Percentiles rank a stretch among this genome's conserved stretches.
Evolutionary conservation across 1,140 invertebrate species (phyloP).

Genomic region (Muscidifurax raptorellus): DNA sequence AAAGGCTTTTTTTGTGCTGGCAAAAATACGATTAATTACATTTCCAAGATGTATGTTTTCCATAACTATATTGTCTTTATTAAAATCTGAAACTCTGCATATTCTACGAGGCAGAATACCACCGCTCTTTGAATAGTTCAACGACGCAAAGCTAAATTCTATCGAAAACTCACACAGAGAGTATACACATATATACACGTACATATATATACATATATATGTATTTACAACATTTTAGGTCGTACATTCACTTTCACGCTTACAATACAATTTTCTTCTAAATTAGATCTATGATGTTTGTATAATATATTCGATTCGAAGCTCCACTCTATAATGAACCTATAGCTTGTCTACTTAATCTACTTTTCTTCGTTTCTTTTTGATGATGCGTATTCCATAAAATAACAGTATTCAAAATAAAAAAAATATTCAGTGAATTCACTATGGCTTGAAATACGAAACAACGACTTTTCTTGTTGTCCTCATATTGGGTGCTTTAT

Average conservation of each 20-base stretch:
- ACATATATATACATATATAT: constrained; percentile 51
- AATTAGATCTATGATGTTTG: not conserved
- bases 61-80: constrained; percentile 29
- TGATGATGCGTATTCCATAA: not conserved
- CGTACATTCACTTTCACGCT: constrained; percentile 7
- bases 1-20: constrained; percentile 37
- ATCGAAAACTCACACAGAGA: constrained; percentile 5
- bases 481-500: not conserved
- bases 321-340: not conserved
- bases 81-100: not conserved
- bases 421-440: constrained; percentile 42
- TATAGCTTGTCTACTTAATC: constrained; percentile 11
- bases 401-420: constrained; percentile 50
- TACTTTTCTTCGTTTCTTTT: constrained; percentile 9
- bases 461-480: constrained; percentile 12
- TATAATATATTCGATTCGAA: constrained; percentile 29
- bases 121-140: not conserved
- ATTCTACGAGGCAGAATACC: constrained; percentile 13
- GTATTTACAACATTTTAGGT: constrained; percentile 18
- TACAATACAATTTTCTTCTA: constrained; percentile 13
- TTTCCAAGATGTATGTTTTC: constrained; percentile 30
- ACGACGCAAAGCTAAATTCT: constrained; percentile 35
- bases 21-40: constrained; percentile 28
- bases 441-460: constrained; percentile 20
- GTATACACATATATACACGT: constrained; percentile 44